A percentile compares a stretch with the other conserved stretches of the same genome.
phyloP scores from a whole-genome alignment of 2,888 invertebrate species.

The Lochmaea capreae region DNA sequence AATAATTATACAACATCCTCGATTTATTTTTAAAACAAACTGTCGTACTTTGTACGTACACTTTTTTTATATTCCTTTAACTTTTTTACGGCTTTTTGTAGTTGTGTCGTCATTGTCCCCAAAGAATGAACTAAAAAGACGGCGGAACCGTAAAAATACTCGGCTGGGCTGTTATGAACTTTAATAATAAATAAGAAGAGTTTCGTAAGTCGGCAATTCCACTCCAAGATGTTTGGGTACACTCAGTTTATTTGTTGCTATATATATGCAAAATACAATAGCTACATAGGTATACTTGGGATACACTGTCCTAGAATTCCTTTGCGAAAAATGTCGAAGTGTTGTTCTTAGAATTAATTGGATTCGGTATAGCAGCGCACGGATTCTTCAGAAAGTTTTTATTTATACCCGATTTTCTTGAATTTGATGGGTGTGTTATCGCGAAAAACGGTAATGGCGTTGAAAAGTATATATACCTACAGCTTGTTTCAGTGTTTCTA shows the following conservation, averaged over 20 bases:
- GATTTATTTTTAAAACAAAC: slow-evolving; percentile 16
- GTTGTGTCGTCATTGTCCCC: slow-evolving; percentile 34
- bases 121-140: slow-evolving; percentile 30
- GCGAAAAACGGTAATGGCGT: too few species aligned
- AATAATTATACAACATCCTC: too few species aligned
- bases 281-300: background rate
- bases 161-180: slow-evolving; percentile 35
- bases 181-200: slow-evolving; percentile 44
- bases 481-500: too few species aligned
- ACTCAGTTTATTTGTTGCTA: slow-evolving; percentile 20
- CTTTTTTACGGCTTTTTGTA: slow-evolving; percentile 29
- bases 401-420: background rate
- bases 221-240: slow-evolving; percentile 27
- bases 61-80: slow-evolving; percentile 23
- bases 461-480: too few species aligned
- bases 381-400: background rate
- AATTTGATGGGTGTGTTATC: background rate
- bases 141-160: slow-evolving; percentile 27
- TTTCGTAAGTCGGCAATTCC: slow-evolving; percentile 41
- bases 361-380: background rate
- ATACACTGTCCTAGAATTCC: slow-evolving; percentile 7
- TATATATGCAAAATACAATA: slow-evolving; percentile 17
- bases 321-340: background rate
- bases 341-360: background rate
- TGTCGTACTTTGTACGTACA: slow-evolving; percentile 3